Evolutionary conservation across 2,797 vertebrate genomes (phyloP).

Genomic region (Myiotriccus ornatus): DNA sequence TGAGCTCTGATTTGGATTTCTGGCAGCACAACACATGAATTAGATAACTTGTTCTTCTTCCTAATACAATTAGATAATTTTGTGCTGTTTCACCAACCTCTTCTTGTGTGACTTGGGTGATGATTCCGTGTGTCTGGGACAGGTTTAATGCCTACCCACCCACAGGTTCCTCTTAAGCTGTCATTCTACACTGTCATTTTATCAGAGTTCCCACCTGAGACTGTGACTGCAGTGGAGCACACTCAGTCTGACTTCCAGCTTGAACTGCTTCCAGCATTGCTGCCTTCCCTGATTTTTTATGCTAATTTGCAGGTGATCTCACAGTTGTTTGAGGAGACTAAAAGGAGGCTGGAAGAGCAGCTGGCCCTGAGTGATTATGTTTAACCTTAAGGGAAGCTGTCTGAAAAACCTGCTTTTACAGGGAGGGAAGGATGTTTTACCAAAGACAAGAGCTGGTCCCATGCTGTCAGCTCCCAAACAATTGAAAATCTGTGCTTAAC

Average conservation of each 20-base stretch:
- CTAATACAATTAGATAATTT: conserved; percentile 72
- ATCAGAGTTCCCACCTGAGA: conserved; percentile 58
- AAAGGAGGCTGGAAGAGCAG: background rate
- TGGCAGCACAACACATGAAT: conserved; percentile 62
- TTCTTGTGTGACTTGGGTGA: conserved; percentile 63
- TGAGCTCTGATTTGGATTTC: conserved; percentile 38
- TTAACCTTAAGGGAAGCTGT: conserved; percentile 21
- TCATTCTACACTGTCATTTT: conserved; percentile 69
- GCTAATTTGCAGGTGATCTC: background rate
- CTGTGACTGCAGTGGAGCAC: conserved; percentile 15
- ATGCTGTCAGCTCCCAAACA: background rate
- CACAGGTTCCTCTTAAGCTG: conserved; percentile 67
- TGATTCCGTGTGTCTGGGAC: conserved; percentile 54
- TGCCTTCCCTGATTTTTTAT: background rate
- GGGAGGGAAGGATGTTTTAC: background rate
- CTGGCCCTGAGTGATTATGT: background rate
- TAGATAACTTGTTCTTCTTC: conserved; percentile 62
- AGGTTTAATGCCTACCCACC: conserved; percentile 68
- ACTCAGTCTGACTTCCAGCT: conserved; percentile 27
- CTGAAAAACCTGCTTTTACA: background rate
- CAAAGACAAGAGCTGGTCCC: background rate
- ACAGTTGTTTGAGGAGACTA: background rate
- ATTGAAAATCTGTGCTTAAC: background rate
- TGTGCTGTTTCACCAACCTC: conserved; percentile 66
- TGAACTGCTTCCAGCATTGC: conserved; percentile 24